Evolutionary conservation across 2,113 vertebrate genomes (phyloP).

Genomic region (Limnothrissa miodon): DNA sequence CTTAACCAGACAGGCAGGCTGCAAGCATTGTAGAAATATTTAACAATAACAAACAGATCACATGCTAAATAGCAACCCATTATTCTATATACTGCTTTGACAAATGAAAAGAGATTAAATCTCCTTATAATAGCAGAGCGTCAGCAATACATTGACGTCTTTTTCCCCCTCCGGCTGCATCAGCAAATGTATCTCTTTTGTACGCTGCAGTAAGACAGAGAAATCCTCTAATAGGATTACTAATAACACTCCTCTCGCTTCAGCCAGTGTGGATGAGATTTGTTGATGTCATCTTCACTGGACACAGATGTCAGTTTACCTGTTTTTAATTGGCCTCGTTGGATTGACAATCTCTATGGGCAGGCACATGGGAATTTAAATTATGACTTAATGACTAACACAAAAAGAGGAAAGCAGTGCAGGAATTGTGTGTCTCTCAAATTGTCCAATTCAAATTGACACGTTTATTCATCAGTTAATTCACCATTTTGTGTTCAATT

Average conservation of each 20-base stretch:
- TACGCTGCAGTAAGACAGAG: background rate
- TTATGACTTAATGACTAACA: too few relatives aligned
- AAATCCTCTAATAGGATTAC: slow-evolving; percentile 11
- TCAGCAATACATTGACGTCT: background rate
- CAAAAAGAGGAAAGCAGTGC: too few relatives aligned
- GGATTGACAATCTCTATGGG: too few relatives aligned
- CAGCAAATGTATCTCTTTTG: background rate
- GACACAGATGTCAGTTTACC: too few relatives aligned
- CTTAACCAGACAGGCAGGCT: background rate
- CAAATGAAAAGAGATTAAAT: background rate
- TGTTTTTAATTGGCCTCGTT: too few relatives aligned
- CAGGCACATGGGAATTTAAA: too few relatives aligned
- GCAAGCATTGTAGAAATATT: background rate
- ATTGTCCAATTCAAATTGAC: too few relatives aligned
- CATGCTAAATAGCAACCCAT: background rate
- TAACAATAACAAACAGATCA: background rate
- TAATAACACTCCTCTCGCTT: background rate
- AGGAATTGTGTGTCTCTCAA: too few relatives aligned
- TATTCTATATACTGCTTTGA: background rate
- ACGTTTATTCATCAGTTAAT: too few relatives aligned
- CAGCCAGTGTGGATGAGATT: background rate
- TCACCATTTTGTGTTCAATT: too few relatives aligned
- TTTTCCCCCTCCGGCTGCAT: background rate
- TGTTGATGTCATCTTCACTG: background rate
- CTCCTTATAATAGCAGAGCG: background rate